Evolutionary conservation across 1,140 invertebrate genomes (phyloP), one percentile per base, ranked within the genome.

Genomic region (Rhagoletis pomonella): DNA sequence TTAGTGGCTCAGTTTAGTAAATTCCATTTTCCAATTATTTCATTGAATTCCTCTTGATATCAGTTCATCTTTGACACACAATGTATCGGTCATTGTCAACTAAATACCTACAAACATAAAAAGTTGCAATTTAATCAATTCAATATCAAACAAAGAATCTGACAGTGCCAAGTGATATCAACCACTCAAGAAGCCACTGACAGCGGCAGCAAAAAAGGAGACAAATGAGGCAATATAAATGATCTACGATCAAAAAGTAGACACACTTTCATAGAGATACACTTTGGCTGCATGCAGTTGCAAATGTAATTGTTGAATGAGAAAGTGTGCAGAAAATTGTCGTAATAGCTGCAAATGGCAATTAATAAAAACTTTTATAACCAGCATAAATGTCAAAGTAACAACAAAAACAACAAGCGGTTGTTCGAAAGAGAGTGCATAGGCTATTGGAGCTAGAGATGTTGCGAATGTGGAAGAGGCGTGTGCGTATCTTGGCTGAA

Each of bases 271-370:
- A 50, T 77, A 10, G 12, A 19, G n/a, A 50, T 19, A 77, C 17
- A n/a, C 14, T 77, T 50, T 77, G 6, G 42, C 44, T 44, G 47
- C 7, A 7, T 47, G 47, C 29, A 55, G 17, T 81, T n/a, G 47
- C 17, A 29, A 81, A 73, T 14, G 73, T 58, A 29, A 81, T 29
- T 50, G 73, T 29, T 0, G 9, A 81, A 58, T 19, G 73, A 3
- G 55, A 50, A 81, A 81, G 73, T 81, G 73, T 81, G 73, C 73
- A 58, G 73, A 55, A 81, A 73, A 73, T 73, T 81, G 73, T 81
- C 73, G 47, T 19, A 55, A 81, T 58, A 55, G 47, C 55, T 50
- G 14, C 17, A 81, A 81, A 81, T 81, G 50, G 73, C 73, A 81
- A 81, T 81, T 81, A 81, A 81, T 81, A 81, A 81, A 81, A 81